phyloP scores from a whole-genome alignment of 2,888 invertebrate species.

The Drosophila kambysellisi region DNA sequence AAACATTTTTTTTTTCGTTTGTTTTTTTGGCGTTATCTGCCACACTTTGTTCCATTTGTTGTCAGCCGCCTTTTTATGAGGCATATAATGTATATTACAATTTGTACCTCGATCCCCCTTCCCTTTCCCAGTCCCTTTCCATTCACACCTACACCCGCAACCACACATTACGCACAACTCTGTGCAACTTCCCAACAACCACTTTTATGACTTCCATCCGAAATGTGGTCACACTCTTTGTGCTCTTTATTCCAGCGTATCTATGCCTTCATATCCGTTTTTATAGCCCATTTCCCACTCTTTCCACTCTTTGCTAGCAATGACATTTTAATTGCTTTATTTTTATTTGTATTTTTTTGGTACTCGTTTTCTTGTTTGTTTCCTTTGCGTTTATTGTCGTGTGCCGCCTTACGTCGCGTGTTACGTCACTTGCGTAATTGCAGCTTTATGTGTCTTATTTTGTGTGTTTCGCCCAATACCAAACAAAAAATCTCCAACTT shows the following conservation, averaged over 20 bases:
- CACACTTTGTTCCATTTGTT: slow-evolving; percentile 45
- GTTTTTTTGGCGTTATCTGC: slow-evolving; percentile 38
- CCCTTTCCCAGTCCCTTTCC: background rate
- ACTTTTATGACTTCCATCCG: slow-evolving; percentile 55
- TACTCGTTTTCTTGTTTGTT: slow-evolving; percentile 15
- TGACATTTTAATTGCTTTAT: slow-evolving; percentile 82
- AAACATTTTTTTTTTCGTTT: background rate
- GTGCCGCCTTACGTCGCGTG: slow-evolving; percentile 69
- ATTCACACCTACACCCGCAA: background rate
- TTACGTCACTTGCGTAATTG: slow-evolving; percentile 77
- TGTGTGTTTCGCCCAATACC: slow-evolving; percentile 18
- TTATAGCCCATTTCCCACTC: slow-evolving; percentile 69
- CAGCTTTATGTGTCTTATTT: slow-evolving; percentile 42
- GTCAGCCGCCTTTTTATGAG: slow-evolving; percentile 32
- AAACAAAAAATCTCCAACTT: slow-evolving; percentile 41
- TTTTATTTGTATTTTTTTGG: slow-evolving; percentile 22
- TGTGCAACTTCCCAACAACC: background rate
- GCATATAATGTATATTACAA: slow-evolving; percentile 39
- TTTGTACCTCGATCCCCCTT: slow-evolving; percentile 3
- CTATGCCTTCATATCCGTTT: slow-evolving; percentile 76
- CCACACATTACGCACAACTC: slow-evolving; percentile 6
- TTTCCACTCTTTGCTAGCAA: slow-evolving; percentile 48
- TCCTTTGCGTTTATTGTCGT: slow-evolving; percentile 65
- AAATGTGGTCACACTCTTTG: slow-evolving; percentile 39
- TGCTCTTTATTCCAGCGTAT: slow-evolving; percentile 49